These are phyloP conservation scores for Megalopta genalis DNA, from an alignment of 1,140 invertebrate genomes.

Conservation along the genomic window DNA sequence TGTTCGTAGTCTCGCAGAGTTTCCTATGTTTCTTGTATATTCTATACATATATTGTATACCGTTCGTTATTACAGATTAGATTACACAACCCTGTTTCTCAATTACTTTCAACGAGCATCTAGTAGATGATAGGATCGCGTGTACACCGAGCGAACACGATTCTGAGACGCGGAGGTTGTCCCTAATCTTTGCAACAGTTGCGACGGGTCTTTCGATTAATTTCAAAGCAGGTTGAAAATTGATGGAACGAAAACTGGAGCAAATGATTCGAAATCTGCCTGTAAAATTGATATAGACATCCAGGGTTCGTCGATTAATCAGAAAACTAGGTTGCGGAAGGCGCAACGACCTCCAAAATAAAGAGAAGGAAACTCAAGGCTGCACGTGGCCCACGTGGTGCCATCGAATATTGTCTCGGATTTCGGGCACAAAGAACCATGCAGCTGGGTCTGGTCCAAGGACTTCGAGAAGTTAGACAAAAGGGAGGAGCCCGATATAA, in stretches of 20 bases:
- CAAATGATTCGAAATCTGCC: too few species aligned
- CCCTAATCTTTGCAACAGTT: neutral
- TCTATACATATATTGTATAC: too few species aligned
- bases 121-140: neutral
- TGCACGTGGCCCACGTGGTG: neutral
- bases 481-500: neutral
- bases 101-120: neutral
- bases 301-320: too few species aligned
- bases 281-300: too few species aligned
- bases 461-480: slow-evolving; percentile 22
- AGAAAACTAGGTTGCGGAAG: too few species aligned
- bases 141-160: neutral
- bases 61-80: neutral
- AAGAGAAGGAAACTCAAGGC: neutral
- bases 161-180: neutral
- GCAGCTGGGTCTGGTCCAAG: slow-evolving; percentile 13
- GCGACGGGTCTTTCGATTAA: neutral
- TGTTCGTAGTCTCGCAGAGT: neutral
- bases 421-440: neutral
- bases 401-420: neutral
- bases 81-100: slow-evolving; percentile 34
- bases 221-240: too few species aligned
- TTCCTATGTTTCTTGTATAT: neutral
- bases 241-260: too few species aligned
- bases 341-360: neutral